These are phyloP conservation scores for Eudemis profundana DNA, from an alignment of 2,888 invertebrate genomes.

Conservation along the genomic window DNA sequence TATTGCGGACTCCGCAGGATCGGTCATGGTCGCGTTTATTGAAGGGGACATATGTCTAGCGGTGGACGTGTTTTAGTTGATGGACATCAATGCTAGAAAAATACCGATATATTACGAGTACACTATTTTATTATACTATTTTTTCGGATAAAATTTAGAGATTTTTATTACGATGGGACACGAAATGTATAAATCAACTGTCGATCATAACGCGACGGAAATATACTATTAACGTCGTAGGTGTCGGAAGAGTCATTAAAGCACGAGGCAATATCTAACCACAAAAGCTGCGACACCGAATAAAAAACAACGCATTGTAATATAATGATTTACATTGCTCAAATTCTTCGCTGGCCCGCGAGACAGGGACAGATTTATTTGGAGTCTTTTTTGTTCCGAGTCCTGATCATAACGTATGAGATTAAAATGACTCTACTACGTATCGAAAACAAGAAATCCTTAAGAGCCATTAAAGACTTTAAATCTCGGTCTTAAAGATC, in stretches of 20 bases:
- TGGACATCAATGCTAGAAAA: no score
- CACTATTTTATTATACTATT: no score
- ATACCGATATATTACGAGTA: no score
- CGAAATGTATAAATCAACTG: constrained; percentile 17
- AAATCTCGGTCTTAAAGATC: constrained; percentile 17
- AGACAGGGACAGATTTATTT: constrained; percentile 80
- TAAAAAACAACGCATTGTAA: constrained; percentile 78
- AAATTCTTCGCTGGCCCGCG: constrained; percentile 75
- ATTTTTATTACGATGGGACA: no score
- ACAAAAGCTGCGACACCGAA: constrained; percentile 71
- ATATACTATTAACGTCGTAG: constrained; percentile 51
- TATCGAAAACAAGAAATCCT: constrained; percentile 61
- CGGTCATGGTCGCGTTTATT: no score
- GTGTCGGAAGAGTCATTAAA: constrained; percentile 60
- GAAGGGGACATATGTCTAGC: no score
- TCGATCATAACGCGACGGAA: constrained; percentile 52
- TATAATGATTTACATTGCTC: constrained; percentile 84
- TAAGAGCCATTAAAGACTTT: constrained; percentile 41
- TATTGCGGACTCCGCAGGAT: no score
- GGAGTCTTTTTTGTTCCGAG: constrained; percentile 72
- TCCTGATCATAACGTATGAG: constrained; percentile 81
- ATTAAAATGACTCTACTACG: constrained; percentile 67
- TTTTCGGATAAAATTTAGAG: no score
- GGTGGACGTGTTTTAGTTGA: no score
- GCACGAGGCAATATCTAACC: constrained; percentile 66